Percentiles rank a stretch among this genome's conserved stretches.
phyloP scores from a whole-genome alignment of 2,888 invertebrate species.

The Lasius platythorax region DNA sequence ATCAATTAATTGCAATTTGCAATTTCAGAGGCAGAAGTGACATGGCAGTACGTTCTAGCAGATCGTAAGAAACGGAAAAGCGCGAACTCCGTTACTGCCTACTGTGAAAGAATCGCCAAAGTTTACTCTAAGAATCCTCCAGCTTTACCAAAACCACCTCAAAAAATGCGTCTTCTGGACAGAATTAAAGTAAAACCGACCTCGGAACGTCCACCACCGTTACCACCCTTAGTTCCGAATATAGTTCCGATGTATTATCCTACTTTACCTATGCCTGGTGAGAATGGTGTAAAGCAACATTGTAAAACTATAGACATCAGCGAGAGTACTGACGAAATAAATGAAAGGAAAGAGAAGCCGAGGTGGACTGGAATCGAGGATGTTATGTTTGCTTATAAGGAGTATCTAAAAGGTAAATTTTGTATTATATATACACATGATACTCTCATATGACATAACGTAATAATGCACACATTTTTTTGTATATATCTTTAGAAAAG shows the following conservation, averaged over 20 bases:
- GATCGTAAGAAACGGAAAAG: constrained; percentile 88
- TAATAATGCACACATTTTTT: not conserved
- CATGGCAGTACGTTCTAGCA: constrained; percentile 89
- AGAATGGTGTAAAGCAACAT: constrained; percentile 81
- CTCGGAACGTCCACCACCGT: constrained; percentile 78
- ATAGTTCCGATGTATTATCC: constrained; percentile 79
- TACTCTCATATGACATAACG: not conserved
- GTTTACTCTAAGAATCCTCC: constrained; percentile 82
- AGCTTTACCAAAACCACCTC: constrained; percentile 78
- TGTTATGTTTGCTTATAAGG: constrained; percentile 82
- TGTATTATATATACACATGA: not conserved
- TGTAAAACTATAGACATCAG: constrained; percentile 78
- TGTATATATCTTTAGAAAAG: constrained; percentile 77
- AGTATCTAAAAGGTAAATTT: constrained; percentile 83
- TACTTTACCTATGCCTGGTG: constrained; percentile 79
- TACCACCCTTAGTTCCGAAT: constrained; percentile 81
- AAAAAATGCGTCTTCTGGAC: constrained; percentile 82
- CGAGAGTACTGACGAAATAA: constrained; percentile 67
- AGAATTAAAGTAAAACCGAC: constrained; percentile 79
- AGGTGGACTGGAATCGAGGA: constrained; percentile 84
- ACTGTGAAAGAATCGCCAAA: constrained; percentile 85
- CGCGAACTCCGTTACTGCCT: constrained; percentile 86
- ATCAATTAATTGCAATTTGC: not conserved
- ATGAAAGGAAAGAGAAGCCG: constrained; percentile 73
- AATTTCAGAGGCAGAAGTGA: constrained; percentile 88